These are phyloP conservation scores for Zaprionus taronus DNA, from an alignment of 1,140 invertebrate species.

Conservation along the genomic window DNA sequence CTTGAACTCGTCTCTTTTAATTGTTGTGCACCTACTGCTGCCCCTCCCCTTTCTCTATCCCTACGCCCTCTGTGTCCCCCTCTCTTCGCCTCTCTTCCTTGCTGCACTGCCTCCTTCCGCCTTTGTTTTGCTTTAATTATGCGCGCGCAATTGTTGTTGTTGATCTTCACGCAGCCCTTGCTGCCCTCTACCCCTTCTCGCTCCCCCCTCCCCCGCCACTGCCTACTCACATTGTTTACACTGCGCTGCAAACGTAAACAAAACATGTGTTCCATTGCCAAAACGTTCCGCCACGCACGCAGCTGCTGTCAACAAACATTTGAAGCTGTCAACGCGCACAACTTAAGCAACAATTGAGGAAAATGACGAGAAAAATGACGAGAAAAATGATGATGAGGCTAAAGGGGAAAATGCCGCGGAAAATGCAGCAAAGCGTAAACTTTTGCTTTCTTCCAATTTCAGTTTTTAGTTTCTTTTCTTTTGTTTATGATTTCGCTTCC, in stretches of 20 bases:
- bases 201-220: conserved; percentile 15
- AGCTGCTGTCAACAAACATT: conserved; percentile 60
- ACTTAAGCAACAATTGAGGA: conserved; percentile 32
- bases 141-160: conserved; percentile 50
- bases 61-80: neutral
- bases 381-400: conserved; percentile 14
- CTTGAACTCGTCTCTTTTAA: no score
- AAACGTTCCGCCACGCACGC: conserved; percentile 30
- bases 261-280: conserved; percentile 51
- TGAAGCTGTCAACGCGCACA: conserved; percentile 58
- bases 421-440: conserved; percentile 45
- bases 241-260: conserved; percentile 46
- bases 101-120: conserved; percentile 12
- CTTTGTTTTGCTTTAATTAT: conserved; percentile 78
- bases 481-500: conserved; percentile 57
- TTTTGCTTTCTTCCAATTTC: conserved; percentile 15
- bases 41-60: neutral
- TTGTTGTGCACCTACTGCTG: no score
- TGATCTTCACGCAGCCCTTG: conserved; percentile 31
- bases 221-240: conserved; percentile 29
- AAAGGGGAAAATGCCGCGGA: conserved; percentile 9
- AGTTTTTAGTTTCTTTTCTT: conserved; percentile 21
- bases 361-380: conserved; percentile 20
- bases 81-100: neutral
- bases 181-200: conserved; percentile 10